A percentile compares a stretch with the other conserved stretches of the same genome.
Conservation (phyloP, 2,888 invertebrate genomes). For the Metalampra italica region DNA sequence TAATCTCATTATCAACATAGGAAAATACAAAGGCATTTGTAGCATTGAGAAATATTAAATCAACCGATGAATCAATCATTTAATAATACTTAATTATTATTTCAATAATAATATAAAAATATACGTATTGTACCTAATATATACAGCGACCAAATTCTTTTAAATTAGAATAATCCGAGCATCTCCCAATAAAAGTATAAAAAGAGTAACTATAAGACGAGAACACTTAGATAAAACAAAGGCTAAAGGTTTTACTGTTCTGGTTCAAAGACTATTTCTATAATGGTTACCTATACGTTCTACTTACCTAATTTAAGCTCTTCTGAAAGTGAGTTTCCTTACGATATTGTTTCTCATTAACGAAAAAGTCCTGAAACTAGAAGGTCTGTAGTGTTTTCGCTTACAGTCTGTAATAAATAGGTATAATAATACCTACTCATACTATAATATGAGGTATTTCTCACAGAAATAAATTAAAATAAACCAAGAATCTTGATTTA, state of each 20-base stretch:
- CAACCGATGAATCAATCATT: constrained; percentile 44
- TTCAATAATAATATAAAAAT: constrained; percentile 65
- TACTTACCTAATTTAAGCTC: constrained; percentile 3
- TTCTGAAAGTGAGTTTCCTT: too few species aligned
- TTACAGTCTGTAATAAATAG: constrained; percentile 22
- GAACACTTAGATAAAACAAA: constrained; percentile 33
- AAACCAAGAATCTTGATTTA: too few species aligned
- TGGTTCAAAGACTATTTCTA: constrained; percentile 29
- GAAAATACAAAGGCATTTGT: constrained; percentile 37
- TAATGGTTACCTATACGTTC: constrained; percentile 10
- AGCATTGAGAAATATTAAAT: constrained; percentile 58
- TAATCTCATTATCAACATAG: constrained; percentile 28
- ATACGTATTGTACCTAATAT: constrained; percentile 61
- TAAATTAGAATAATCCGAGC: constrained; percentile 45
- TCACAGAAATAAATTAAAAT: too few species aligned
- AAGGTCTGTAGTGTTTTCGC: constrained; percentile 32
- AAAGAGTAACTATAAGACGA: constrained; percentile 36
- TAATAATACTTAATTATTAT: constrained; percentile 56
- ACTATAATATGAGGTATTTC: constrained; percentile 32
- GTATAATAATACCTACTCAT: constrained; percentile 21
- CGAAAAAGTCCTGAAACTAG: constrained; percentile 30
- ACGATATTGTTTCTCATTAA: constrained; percentile 16
- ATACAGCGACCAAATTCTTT: constrained; percentile 62
- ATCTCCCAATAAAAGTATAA: constrained; percentile 6
- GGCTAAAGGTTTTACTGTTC: constrained; percentile 23